These are phyloP conservation scores for Acanthornis magna DNA, from an alignment of 2,797 vertebrate species.

Conservation along the genomic window DNA sequence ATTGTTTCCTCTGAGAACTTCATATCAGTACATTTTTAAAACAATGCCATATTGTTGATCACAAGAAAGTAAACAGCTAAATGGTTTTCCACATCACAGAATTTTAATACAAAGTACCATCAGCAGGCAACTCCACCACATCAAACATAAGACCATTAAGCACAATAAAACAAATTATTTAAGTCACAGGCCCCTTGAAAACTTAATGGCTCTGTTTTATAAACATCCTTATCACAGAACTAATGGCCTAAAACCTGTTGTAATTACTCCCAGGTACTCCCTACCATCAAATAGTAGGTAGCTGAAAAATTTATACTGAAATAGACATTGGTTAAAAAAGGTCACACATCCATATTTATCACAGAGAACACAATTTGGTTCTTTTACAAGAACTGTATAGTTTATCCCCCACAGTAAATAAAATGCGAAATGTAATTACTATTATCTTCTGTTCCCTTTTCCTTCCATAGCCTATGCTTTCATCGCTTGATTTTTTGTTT, in stretches of 20 bases:
- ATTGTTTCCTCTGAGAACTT: neutral
- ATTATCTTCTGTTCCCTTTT: conserved; percentile 46
- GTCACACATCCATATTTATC: neutral
- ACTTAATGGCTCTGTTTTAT: conserved; percentile 12
- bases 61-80: neutral
- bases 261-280: conserved; percentile 33
- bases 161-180: conserved; percentile 50
- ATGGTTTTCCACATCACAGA: neutral
- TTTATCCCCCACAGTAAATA: conserved; percentile 7
- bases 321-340: neutral
- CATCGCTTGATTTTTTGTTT: conserved; percentile 74
- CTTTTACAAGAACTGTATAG: neutral
- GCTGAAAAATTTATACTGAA: neutral
- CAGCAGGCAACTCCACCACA: conserved; percentile 4
- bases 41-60: neutral
- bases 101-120: conserved; percentile 2
- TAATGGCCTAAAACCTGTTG: neutral
- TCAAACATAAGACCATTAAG: neutral
- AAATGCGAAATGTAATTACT: conserved; percentile 45
- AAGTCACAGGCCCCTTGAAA: neutral
- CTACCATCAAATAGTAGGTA: neutral
- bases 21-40: neutral
- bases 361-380: neutral
- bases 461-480: conserved; percentile 68
- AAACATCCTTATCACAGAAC: conserved; percentile 22